Percentiles rank a stretch among this genome's conserved stretches.
Conservation (phyloP, 2,113 vertebrate genomes). For the Macrotus californicus region DNA sequence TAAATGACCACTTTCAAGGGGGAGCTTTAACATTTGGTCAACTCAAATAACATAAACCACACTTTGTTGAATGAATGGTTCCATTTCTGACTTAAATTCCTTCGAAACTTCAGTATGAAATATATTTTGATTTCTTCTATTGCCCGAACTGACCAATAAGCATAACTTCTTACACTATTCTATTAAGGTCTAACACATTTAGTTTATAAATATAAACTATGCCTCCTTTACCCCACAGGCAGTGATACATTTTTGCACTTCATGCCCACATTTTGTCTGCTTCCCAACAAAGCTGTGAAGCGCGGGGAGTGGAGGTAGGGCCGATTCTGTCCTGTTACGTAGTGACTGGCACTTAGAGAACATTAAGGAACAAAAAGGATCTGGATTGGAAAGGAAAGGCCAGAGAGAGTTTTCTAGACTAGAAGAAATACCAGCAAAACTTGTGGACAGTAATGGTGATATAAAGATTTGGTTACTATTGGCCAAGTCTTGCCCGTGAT, state of each 20-base stretch:
- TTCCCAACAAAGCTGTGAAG: background rate
- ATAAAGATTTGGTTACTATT: background rate
- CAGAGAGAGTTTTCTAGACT: background rate
- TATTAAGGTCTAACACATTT: background rate
- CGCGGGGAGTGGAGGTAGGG: background rate
- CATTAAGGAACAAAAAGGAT: background rate
- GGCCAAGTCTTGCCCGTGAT: background rate
- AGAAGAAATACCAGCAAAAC: background rate
- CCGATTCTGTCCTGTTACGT: background rate
- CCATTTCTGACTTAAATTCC: background rate
- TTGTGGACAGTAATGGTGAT: background rate
- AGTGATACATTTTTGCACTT: background rate
- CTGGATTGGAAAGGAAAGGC: background rate
- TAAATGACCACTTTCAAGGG: background rate
- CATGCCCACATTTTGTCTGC: background rate
- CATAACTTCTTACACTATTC: background rate
- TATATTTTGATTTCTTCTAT: background rate
- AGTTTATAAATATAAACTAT: background rate
- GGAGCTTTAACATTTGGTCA: background rate
- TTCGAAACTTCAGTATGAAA: background rate
- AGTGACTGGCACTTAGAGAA: background rate
- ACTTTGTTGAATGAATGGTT: background rate
- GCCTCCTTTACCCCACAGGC: background rate
- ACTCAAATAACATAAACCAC: background rate
- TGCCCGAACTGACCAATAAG: background rate